phyloP scores from a whole-genome alignment of 2,797 vertebrate species.

The Hydrolagus colliei region DNA sequence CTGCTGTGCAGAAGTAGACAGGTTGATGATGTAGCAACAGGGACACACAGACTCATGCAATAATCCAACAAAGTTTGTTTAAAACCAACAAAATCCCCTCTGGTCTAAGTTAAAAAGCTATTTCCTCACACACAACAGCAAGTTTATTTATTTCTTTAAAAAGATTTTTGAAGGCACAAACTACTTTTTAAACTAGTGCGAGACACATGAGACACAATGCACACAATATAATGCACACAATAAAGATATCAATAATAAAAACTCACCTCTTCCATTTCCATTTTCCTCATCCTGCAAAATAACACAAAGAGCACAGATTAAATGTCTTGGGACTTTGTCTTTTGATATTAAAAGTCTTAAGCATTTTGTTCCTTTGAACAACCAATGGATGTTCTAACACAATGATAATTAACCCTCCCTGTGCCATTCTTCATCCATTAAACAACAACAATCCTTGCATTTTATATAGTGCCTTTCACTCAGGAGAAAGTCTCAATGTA shows the following conservation, averaged over 20 bases:
- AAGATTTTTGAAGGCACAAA: too few species aligned
- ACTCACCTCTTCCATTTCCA: constrained; percentile 58
- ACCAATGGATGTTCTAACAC: not conserved
- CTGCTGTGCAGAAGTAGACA: too few species aligned
- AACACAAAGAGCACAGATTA: constrained; percentile 32
- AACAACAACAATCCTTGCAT: too few species aligned
- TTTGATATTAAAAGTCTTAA: not conserved
- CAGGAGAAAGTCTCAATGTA: too few species aligned
- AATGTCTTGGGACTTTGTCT: not conserved
- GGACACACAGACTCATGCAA: not conserved
- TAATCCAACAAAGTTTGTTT: not conserved
- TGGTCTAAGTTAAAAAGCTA: not conserved
- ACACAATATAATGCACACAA: too few species aligned
- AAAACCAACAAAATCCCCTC: not conserved
- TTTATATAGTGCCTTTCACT: too few species aligned
- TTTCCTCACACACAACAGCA: not conserved
- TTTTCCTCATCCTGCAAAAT: constrained; percentile 62
- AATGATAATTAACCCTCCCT: too few species aligned
- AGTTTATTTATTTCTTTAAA: not conserved
- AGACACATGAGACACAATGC: too few species aligned
- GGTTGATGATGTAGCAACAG: not conserved
- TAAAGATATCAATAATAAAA: not conserved
- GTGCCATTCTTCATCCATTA: too few species aligned
- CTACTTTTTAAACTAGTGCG: too few species aligned
- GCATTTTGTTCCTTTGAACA: not conserved